Base-by-base conservation (phyloP, 2,113 vertebrate genomes). In the Jacana jacana region DNA sequence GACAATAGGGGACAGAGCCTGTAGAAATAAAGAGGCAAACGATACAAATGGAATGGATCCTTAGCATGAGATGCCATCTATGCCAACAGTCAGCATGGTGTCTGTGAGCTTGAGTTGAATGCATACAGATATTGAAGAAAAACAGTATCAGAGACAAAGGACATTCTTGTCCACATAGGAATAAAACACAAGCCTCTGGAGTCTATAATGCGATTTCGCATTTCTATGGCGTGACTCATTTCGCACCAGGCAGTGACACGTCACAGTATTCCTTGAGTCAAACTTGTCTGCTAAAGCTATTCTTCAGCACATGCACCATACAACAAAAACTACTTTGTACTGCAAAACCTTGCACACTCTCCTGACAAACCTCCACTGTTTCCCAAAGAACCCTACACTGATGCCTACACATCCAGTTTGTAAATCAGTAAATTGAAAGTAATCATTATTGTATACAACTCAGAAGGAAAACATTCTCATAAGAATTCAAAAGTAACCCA, bases 251-350 rank as follows among this genome's bases (percentile, higher is more conserved):
- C 98, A 0, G 97, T 85, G 97, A 95, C 93, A 81, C 40, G 1
- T 86, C 81, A 79, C 93, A 81, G 73, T 39, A 70, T 31, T 44
- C 57, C 93, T 79, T 79, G 81, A 84, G 91, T 72, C 60, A 88
- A 96, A 95, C 95, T 63, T 90, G 64, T 55, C 96, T 91, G 89
- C 91, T 86, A 69, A 85, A 77, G 85, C 91, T 91, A 91, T 95
- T 96, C 93, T 95, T 93, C 6, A 93, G 68, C 37, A 81, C 82
- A 87, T 6, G 51, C 88, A 35, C 10, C 30, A 44, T 70, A 68
- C 68, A 96, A 98, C 97, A 98, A 96, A 92, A 94, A 95, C 94
- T 88, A 95, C 96, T 98, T 75, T 98, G 97, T 93, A n/a, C 44
- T 83, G 63, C 55, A 63, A 92, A 93, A 89, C 49, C 87, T 92